Conservation (phyloP, 2,113 vertebrate species). For the Strix uralensis region DNA sequence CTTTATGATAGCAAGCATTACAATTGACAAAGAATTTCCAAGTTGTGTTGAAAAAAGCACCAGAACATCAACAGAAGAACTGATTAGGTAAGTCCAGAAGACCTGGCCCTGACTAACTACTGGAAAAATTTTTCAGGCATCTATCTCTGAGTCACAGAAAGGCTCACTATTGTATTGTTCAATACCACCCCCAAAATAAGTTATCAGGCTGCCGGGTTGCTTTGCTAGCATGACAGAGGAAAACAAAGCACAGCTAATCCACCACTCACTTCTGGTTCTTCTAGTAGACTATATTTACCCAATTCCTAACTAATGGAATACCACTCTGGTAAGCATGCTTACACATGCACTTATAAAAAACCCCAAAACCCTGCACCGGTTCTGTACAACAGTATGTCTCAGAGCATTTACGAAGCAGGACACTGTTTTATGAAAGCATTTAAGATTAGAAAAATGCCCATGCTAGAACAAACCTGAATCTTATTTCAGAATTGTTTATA, state of each 20-base stretch:
- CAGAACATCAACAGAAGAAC: background rate
- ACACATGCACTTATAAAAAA: background rate
- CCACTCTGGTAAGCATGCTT: background rate
- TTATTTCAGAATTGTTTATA: conserved; percentile 89
- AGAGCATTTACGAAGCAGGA: background rate
- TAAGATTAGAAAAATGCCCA: background rate
- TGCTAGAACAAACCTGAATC: conserved; percentile 80
- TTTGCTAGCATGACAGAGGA: background rate
- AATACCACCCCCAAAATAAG: background rate
- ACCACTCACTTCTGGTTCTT: background rate
- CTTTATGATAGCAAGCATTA: background rate
- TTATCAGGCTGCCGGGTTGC: background rate
- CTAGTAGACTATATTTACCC: background rate
- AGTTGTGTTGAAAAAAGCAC: background rate
- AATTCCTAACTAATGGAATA: background rate
- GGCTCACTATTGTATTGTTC: background rate
- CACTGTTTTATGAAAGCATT: background rate
- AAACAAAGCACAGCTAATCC: background rate
- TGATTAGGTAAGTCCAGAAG: background rate
- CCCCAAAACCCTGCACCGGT: background rate
- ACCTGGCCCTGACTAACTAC: background rate
- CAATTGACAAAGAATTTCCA: background rate
- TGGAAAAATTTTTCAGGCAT: background rate
- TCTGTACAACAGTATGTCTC: background rate
- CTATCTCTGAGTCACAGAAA: background rate